phyloP scores from a whole-genome alignment of 2,888 invertebrate genomes.

The Dynastes maya region DNA sequence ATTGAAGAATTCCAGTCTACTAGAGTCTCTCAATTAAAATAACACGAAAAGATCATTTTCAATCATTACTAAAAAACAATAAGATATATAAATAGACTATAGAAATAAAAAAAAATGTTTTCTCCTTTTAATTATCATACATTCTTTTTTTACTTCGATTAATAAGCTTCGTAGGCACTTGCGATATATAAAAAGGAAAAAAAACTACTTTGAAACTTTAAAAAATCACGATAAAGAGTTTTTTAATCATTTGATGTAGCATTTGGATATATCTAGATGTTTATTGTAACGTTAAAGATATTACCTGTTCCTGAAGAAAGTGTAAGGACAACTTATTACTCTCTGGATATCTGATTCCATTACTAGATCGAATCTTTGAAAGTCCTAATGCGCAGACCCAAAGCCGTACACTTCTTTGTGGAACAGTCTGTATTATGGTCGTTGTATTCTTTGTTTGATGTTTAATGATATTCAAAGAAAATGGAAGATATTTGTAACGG shows the following conservation, averaged over 20 bases:
- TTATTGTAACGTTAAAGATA: not conserved
- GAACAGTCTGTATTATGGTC: not conserved
- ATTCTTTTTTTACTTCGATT: not conserved
- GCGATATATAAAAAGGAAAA: not conserved
- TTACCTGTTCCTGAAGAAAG: no score
- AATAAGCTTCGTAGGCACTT: slow-evolving; percentile 26
- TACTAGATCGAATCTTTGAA: no score
- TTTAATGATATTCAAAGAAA: slow-evolving; percentile 3
- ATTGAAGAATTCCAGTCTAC: no score
- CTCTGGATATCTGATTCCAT: no score
- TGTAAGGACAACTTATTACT: no score
- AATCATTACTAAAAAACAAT: no score
- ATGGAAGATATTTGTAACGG: not conserved
- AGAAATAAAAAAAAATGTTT: not conserved
- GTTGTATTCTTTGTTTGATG: slow-evolving; percentile 3
- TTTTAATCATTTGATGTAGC: slow-evolving; percentile 9
- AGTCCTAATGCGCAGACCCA: no score
- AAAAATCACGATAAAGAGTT: not conserved
- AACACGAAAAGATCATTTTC: no score
- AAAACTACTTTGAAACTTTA: not conserved
- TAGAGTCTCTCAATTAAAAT: no score
- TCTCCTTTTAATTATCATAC: not conserved
- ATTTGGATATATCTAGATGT: slow-evolving; percentile 13
- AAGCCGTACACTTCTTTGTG: no score
- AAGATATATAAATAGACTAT: no score